Evolutionary conservation across 1,140 invertebrate genomes (phyloP), one percentile per base, ranked within the genome.

Genomic region (Vollenhovia emeryi): DNA sequence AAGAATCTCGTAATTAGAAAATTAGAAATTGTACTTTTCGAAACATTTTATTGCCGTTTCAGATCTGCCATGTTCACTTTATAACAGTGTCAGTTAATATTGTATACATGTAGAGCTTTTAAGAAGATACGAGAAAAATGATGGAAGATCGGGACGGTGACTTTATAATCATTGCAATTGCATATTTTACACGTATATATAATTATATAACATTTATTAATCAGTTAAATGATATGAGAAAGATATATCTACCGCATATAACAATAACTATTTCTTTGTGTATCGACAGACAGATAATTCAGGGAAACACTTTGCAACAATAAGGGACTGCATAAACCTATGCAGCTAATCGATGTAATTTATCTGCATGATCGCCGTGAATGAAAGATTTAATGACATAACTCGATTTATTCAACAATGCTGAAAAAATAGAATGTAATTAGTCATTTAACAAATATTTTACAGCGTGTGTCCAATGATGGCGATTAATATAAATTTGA

Each of bases 161-260:
- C 52, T 73, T 50, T 52, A 52, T 21, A 73, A n/a, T 24, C 3
- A 55, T 55, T 52, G 33, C 21, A 36, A 74, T 75, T 75, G 33
- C 15, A n/a, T 55, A 27, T n/a, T 69, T 68, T 52, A 69, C 33
- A 52, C 9, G 18, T 79, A 18, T 50, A 40, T 68, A 33, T 30
- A 88, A 43, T 75, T 55, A 27, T 7, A 57, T 80, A 80, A 69
- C 64, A 69, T 88, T 85, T 88, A 88, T 87, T 87, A 24, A 60
- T 57, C n/a, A 30, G 40, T 68, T 40, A 4, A 64, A 24, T 18
- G n/a, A 69, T 71, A 52, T 87, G 66, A 71, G 43, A 45, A 52
- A 76, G 43, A 33, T 66, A 66, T 50, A 45, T 68, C 5, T 24
- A 13, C 15, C n/a, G 13, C 8, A 30, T 64, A 64, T 64, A 64